Conservation (phyloP, 2,888 invertebrate genomes). For the Polymixis flavicincta region DNA sequence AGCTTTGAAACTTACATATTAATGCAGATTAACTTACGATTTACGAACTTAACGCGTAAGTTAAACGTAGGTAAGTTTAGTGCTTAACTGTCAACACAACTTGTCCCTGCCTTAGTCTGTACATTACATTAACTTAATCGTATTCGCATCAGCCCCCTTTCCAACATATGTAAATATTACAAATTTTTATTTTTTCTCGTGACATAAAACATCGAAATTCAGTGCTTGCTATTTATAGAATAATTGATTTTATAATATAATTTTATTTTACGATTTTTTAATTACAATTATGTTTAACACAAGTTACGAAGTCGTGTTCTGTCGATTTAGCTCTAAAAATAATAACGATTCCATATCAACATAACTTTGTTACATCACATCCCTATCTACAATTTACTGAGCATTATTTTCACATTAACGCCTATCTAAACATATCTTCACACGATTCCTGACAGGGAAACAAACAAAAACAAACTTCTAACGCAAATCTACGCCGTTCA, state of each 20-base stretch:
- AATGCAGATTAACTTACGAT: slow-evolving; percentile 22
- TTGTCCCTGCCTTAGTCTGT: slow-evolving; percentile 57
- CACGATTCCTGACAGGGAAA: slow-evolving; percentile 20
- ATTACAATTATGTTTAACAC: slow-evolving; percentile 61
- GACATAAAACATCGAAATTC: slow-evolving; percentile 89
- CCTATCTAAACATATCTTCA: slow-evolving; percentile 51
- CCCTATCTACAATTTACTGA: slow-evolving; percentile 58
- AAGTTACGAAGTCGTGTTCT: slow-evolving; percentile 39
- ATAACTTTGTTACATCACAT: slow-evolving; percentile 23
- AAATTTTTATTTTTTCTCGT: slow-evolving; percentile 80
- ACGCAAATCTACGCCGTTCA: slow-evolving; percentile 41
- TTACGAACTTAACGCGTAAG: slow-evolving; percentile 27
- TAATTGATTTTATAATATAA: slow-evolving; percentile 76
- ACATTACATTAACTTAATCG: slow-evolving; percentile 64
- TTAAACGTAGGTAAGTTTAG: slow-evolving; percentile 39
- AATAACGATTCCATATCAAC: slow-evolving; percentile 5
- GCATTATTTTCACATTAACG: slow-evolving; percentile 59
- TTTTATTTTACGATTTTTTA: slow-evolving; percentile 59
- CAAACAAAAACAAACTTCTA: slow-evolving; percentile 48
- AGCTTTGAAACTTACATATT: slow-evolving; percentile 22
- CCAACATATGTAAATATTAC: slow-evolving; percentile 87
- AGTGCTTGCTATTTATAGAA: slow-evolving; percentile 87
- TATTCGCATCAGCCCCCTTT: slow-evolving; percentile 70
- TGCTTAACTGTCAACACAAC: slow-evolving; percentile 60
- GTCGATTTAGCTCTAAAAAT: slow-evolving; percentile 19